These are phyloP conservation scores for Megalonaias nervosa DNA, from an alignment of 1,140 invertebrate genomes.

Conservation along the genomic window DNA sequence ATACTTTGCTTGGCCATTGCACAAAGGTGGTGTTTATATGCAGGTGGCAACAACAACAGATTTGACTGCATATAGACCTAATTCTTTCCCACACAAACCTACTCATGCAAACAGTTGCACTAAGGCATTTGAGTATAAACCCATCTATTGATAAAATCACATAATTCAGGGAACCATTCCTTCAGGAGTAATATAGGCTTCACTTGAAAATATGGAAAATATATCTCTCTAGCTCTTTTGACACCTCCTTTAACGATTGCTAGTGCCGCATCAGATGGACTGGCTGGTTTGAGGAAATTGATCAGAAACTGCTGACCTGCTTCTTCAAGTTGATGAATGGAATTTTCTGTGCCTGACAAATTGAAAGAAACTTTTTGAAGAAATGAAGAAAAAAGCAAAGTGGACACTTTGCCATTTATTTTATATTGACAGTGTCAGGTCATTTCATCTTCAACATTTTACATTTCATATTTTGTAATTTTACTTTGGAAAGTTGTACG, in stretches of 20 bases:
- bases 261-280: constrained; percentile 53
- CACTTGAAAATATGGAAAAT: constrained; percentile 50
- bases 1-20: too few species aligned
- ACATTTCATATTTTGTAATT: too few species aligned
- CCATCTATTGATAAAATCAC: constrained; percentile 43
- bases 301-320: constrained; percentile 45
- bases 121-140: constrained; percentile 37
- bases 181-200: constrained; percentile 44
- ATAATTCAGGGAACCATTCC: constrained; percentile 49
- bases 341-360: constrained; percentile 60
- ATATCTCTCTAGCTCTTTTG: constrained; percentile 48
- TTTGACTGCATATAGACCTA: too few species aligned
- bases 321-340: constrained; percentile 44
- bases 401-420: too few species aligned
- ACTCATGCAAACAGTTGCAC: background rate
- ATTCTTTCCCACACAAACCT: too few species aligned
- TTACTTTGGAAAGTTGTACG: too few species aligned
- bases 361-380: too few species aligned
- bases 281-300: constrained; percentile 37
- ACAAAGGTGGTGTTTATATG: too few species aligned
- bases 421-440: too few species aligned
- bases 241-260: constrained; percentile 57
- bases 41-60: too few species aligned
- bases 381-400: too few species aligned
- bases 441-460: too few species aligned